phyloP scores from a whole-genome alignment of 2,797 vertebrate species.

The Cynopterus sphinx region DNA sequence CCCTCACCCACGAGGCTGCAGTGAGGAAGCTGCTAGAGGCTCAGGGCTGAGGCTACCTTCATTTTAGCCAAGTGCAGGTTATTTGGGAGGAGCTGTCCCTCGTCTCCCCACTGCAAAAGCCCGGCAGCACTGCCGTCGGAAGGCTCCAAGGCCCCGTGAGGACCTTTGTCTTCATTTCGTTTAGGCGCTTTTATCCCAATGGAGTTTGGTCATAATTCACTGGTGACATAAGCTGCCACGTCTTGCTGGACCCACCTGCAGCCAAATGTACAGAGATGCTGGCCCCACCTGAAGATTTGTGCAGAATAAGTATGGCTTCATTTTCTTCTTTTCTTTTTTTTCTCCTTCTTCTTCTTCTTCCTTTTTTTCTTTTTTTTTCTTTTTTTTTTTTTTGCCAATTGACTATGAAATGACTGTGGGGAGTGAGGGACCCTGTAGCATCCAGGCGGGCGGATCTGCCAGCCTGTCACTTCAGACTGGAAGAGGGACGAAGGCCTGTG shows the following conservation, averaged over 20 bases:
- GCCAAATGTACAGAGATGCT: constrained; percentile 66
- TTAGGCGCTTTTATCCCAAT: background rate
- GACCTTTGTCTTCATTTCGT: background rate
- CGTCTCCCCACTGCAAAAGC: background rate
- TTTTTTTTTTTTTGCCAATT: background rate
- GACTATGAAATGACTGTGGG: constrained; percentile 37
- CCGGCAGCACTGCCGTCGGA: rapidly evolving
- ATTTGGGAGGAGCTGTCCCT: background rate
- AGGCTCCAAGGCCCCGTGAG: background rate
- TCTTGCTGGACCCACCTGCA: constrained; percentile 72
- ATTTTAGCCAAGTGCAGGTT: background rate
- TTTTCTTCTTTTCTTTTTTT: too few relatives aligned
- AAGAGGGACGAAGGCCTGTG: constrained; percentile 34
- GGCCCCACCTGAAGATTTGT: constrained; percentile 61
- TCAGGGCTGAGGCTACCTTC: background rate
- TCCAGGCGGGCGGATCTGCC: background rate
- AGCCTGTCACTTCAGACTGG: background rate
- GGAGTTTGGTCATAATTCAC: background rate
- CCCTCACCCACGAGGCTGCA: background rate
- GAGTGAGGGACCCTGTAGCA: background rate
- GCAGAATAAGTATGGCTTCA: constrained; percentile 38
- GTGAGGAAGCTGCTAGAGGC: background rate
- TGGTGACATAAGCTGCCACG: constrained; percentile 54
- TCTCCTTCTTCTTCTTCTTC: too few relatives aligned
- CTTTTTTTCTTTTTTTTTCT: background rate